These are phyloP conservation scores for Antrozous pallidus DNA, from an alignment of 2,797 vertebrate genomes.

Conservation along the genomic window DNA sequence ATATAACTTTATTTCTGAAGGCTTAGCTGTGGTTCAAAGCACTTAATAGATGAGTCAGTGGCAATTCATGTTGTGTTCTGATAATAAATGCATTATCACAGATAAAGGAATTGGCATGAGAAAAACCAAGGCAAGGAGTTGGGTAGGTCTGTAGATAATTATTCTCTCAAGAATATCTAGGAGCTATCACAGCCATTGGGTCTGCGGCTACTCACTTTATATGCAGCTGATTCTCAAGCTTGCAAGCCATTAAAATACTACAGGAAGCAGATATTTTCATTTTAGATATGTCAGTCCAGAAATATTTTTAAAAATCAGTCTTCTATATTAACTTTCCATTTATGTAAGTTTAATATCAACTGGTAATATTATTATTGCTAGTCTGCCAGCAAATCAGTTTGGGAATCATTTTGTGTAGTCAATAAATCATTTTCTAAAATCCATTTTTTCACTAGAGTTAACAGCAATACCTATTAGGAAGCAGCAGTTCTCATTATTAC, in stretches of 20 bases:
- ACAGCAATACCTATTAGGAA: constrained; percentile 67
- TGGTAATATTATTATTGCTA: constrained; percentile 65
- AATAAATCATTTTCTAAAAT: constrained; percentile 66
- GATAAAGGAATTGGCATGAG: not conserved
- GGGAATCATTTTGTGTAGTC: constrained; percentile 36
- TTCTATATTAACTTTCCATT: constrained; percentile 57
- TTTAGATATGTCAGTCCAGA: constrained; percentile 38
- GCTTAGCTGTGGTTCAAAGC: not conserved
- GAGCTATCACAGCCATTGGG: not conserved
- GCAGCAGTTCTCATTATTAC: constrained; percentile 71
- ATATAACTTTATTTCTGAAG: not conserved
- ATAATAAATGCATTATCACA: not conserved
- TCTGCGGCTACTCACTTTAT: not conserved
- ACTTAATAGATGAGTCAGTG: not conserved
- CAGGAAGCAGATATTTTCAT: constrained; percentile 25
- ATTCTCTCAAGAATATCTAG: not conserved
- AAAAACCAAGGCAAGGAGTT: not conserved
- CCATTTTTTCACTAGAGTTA: constrained; percentile 63
- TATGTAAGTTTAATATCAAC: constrained; percentile 56
- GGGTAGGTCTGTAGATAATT: not conserved
- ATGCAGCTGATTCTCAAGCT: constrained; percentile 30
- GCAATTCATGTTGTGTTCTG: not conserved
- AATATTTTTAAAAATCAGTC: constrained; percentile 17
- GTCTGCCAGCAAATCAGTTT: constrained; percentile 54
- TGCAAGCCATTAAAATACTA: constrained; percentile 48